Percentiles rank a stretch among this genome's conserved stretches.
These are phyloP conservation scores for Cathartes aura DNA, from an alignment of 2,113 vertebrate species.

Conservation along the genomic window DNA sequence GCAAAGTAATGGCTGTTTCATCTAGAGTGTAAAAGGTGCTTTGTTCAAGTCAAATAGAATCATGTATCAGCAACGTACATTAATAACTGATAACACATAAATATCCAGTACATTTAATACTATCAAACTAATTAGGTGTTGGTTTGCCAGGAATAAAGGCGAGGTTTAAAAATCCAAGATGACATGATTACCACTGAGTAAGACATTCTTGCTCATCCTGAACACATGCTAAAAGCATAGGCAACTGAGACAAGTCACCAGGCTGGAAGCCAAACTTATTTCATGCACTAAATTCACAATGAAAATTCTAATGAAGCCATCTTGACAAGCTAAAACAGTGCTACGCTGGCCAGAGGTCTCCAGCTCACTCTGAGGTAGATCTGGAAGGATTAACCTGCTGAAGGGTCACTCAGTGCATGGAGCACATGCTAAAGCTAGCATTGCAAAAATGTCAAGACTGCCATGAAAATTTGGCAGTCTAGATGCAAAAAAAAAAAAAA, in stretches of 20 bases:
- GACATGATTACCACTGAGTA: slow-evolving; percentile 35
- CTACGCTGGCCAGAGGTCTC: background rate
- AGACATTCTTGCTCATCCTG: background rate
- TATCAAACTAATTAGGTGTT: slow-evolving; percentile 50
- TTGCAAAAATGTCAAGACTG: background rate
- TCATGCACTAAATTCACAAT: background rate
- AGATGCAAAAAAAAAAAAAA: background rate
- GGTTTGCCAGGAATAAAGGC: slow-evolving; percentile 54
- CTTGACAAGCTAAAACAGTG: background rate
- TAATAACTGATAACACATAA: slow-evolving; percentile 65
- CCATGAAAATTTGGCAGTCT: background rate
- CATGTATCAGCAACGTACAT: background rate
- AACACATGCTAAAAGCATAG: slow-evolving; percentile 25
- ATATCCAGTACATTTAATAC: slow-evolving; percentile 6
- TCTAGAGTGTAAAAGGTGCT: background rate
- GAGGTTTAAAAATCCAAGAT: slow-evolving; percentile 51
- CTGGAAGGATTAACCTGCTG: background rate
- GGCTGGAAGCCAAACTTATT: slow-evolving; percentile 29
- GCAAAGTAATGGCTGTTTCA: background rate
- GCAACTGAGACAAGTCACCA: slow-evolving; percentile 34
- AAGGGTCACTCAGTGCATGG: background rate
- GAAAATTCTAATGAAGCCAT: slow-evolving; percentile 24
- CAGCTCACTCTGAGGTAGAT: background rate
- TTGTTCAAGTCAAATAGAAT: slow-evolving; percentile 17
- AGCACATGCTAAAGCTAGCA: background rate